Percentiles rank a stretch among this genome's conserved stretches.
Conservation (phyloP, 2,113 vertebrate genomes). For the Epinephelus fuscoguttatus region DNA sequence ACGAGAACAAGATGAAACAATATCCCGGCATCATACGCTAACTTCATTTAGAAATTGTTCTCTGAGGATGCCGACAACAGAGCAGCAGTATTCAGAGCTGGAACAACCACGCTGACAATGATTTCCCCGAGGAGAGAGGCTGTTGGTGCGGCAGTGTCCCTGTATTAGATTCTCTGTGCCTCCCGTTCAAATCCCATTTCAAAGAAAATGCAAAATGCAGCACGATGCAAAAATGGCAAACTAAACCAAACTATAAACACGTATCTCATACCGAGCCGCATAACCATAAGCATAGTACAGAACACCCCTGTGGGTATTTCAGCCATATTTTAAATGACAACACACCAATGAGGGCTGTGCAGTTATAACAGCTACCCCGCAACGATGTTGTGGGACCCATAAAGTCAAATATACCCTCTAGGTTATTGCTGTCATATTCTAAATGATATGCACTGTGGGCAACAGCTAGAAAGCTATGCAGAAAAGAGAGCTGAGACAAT, state of each 20-base stretch:
- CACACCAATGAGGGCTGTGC: neutral
- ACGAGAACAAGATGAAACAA: constrained; percentile 53
- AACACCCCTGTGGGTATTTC: neutral
- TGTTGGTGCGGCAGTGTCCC: constrained; percentile 10
- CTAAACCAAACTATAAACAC: neutral
- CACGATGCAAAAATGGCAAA: constrained; percentile 17
- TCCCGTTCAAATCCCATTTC: constrained; percentile 28
- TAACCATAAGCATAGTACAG: neutral
- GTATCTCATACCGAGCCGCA: neutral
- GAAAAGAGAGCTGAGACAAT: neutral
- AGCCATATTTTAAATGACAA: constrained; percentile 5
- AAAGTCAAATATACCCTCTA: neutral
- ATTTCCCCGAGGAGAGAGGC: constrained; percentile 66
- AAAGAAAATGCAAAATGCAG: constrained; percentile 35
- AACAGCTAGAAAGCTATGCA: neutral
- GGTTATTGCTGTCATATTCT: constrained; percentile 14
- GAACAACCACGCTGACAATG: constrained; percentile 37
- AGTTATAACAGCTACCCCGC: neutral
- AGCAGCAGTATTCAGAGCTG: constrained; percentile 50
- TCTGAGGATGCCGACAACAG: constrained; percentile 23
- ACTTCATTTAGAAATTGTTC: constrained; percentile 51
- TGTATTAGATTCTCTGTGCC: constrained; percentile 17
- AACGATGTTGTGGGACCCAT: neutral
- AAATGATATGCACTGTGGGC: neutral
- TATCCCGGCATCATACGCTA: constrained; percentile 23